phyloP scores from a whole-genome alignment of 2,888 invertebrate genomes.

The Drosophila affinis region DNA sequence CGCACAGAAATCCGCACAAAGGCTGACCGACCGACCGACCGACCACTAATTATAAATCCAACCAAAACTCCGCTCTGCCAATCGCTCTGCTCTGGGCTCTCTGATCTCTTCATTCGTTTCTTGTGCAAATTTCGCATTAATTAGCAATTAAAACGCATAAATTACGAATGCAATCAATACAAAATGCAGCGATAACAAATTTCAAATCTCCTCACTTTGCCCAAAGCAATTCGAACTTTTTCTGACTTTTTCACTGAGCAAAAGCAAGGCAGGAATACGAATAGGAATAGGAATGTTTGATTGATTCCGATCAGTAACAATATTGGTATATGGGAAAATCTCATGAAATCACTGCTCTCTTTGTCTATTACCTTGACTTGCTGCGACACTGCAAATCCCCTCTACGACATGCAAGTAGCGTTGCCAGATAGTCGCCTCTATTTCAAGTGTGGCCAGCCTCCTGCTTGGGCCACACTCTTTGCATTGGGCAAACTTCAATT shows the following conservation, averaged over 20 bases:
- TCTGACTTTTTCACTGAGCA: too few species aligned
- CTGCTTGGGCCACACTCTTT: too few species aligned
- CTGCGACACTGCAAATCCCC: too few species aligned
- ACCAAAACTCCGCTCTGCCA: constrained; percentile 22
- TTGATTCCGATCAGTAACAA: too few species aligned
- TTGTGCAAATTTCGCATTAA: constrained; percentile 66
- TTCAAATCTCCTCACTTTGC: constrained; percentile 31
- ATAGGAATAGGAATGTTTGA: too few species aligned
- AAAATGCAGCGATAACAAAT: constrained; percentile 65
- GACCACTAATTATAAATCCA: constrained; percentile 69
- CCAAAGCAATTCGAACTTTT: background rate
- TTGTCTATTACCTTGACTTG: background rate
- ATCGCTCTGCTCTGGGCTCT: constrained; percentile 5
- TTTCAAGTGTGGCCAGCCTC: background rate
- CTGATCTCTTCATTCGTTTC: constrained; percentile 3
- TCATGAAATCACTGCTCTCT: too few species aligned
- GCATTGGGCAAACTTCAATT: constrained; percentile 5
- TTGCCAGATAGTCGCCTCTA: background rate
- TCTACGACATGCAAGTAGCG: too few species aligned
- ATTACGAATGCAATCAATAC: constrained; percentile 67
- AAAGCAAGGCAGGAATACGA: too few species aligned
- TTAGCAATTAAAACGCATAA: constrained; percentile 75
- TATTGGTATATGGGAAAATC: too few species aligned
- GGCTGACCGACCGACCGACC: constrained; percentile 36
- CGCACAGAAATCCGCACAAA: constrained; percentile 47